Evolutionary conservation across 2,113 vertebrate species (phyloP).

Genomic region (Fregetta grallaria): DNA sequence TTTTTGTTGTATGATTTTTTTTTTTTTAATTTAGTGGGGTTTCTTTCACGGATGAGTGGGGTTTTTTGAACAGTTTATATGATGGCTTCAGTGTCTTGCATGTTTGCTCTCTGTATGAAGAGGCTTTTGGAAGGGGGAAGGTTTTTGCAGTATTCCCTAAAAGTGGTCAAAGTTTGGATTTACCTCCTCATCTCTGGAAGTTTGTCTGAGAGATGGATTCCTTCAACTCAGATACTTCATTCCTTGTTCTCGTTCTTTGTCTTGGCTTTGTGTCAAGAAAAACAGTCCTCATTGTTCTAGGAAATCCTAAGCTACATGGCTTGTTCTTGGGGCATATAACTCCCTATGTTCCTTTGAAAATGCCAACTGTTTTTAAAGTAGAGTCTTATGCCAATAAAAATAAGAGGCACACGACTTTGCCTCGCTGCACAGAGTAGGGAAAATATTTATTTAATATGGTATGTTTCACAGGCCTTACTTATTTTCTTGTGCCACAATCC

Average conservation of each 20-base stretch:
- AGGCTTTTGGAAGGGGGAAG: not conserved
- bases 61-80: rapidly evolving
- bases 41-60: not conserved
- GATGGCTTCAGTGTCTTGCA: not conserved
- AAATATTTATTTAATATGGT: slow-evolving; percentile 46
- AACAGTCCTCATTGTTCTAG: not conserved
- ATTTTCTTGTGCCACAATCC: not conserved
- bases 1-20: not conserved
- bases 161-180: not conserved
- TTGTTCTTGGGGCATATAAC: not conserved
- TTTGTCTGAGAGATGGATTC: not conserved
- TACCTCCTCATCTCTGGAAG: not conserved
- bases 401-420: not conserved
- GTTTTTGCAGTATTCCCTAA: not conserved
- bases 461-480: not conserved
- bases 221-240: not conserved
- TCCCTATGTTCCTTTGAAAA: not conserved
- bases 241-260: not conserved
- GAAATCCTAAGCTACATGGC: not conserved
- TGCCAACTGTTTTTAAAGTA: not conserved
- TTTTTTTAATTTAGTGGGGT: rapidly evolving
- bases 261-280: not conserved
- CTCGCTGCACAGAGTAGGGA: not conserved
- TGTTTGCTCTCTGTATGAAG: not conserved
- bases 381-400: not conserved